Evolutionary conservation across 2,113 vertebrate species (phyloP), one percentile per base, ranked within the genome.

Genomic region (Malurus melanocephalus): DNA sequence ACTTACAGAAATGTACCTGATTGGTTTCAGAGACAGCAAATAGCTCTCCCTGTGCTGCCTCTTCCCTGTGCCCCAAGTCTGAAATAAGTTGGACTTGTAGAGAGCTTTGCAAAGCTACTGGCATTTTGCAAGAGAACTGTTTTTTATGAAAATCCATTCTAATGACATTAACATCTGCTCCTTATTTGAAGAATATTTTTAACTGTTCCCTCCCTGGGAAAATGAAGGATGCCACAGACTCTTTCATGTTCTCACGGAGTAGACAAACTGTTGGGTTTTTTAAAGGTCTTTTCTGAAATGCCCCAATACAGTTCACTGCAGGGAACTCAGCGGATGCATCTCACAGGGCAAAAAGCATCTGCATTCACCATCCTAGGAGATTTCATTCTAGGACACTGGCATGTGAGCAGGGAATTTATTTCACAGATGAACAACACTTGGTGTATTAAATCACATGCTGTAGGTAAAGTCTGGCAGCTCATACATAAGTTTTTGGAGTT

Each of bases 121-220:
- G 76, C 87, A 89, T 89, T 94, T 78, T 92, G 80, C 84, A 93
- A 89, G 75, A 79, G 85, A 87, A 77, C 76, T 88, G 55, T 46
- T 86, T 95, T 88, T 92, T 57, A 92, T 93, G 89, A 89, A 95
- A 93, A 95, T 73, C 74, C 74, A 51, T 79, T 88, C 62, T 91
- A 93, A 95, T 80, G 92, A 87, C 82, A 95, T 92, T 90, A 95
- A 94, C 94, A 96, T 95, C 92, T 95, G 94, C 65, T 93, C 52
- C 68, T 91, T 88, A 83, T 96, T 96, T 93, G 79, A 95, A 93
- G 86, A 94, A 90, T 95, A 94, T 83, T 93, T 95, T 96, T 96
- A 96, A 96, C 95, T 79, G 79, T 91, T 95, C 90, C 79, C 27
- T 89, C 87, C 51, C 88, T 90, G 77, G 53, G 82, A 93, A 94